These are phyloP conservation scores for Sciurus niger DNA, from an alignment of 2,113 vertebrate species.

Conservation along the genomic window DNA sequence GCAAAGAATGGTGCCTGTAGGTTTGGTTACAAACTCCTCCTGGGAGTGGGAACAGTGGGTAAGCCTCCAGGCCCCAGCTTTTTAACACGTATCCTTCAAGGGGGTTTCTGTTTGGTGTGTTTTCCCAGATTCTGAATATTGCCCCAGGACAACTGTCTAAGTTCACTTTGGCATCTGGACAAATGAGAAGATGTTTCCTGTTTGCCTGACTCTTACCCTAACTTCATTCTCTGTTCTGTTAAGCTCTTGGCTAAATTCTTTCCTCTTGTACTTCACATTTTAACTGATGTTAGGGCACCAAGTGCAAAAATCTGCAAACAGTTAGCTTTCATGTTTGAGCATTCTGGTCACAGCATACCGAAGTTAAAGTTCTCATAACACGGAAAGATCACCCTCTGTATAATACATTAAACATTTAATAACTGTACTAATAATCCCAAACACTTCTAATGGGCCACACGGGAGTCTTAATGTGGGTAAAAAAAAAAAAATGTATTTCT, in stretches of 20 bases:
- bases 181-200: conserved; percentile 83
- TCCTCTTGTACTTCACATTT: conserved; percentile 76
- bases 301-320: conserved; percentile 81
- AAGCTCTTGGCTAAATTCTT: conserved; percentile 79
- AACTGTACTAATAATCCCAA: conserved; percentile 78
- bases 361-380: conserved; percentile 77
- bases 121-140: conserved; percentile 69
- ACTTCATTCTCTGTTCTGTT: conserved; percentile 73
- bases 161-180: conserved; percentile 82
- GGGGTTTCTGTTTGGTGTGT: conserved; percentile 71
- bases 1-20: conserved; percentile 37
- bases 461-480: conserved; percentile 80
- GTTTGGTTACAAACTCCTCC: conserved; percentile 56
- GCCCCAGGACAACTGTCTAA: conserved; percentile 72
- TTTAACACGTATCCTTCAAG: conserved; percentile 63
- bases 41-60: neutral
- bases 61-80: neutral
- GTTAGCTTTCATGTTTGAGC: conserved; percentile 80
- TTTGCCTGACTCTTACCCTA: conserved; percentile 82
- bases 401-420: conserved; percentile 83
- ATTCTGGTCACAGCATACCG: conserved; percentile 65
- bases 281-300: conserved; percentile 77
- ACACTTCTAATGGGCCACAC: conserved; percentile 81
- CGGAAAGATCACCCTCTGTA: conserved; percentile 71
- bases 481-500: conserved; percentile 74